phyloP scores from a whole-genome alignment of 64 coral and sea anemone genomes.

The Astreopora myriophthalma region DNA sequence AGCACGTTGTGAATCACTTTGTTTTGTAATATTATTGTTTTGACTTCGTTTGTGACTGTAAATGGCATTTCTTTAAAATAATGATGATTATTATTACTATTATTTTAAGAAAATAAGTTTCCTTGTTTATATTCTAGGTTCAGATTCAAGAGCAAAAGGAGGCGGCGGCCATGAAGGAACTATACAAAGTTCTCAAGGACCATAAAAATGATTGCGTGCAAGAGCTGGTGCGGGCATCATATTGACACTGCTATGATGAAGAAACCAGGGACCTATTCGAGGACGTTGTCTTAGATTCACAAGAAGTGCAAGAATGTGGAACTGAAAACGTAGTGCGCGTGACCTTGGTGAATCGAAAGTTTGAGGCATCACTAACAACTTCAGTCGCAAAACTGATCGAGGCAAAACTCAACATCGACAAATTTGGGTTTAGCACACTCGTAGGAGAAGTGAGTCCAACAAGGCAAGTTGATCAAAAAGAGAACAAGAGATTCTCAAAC shows the following conservation, averaged over 20 bases:
- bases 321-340: neutral
- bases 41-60: too few species aligned
- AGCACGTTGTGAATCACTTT: too few species aligned
- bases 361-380: neutral
- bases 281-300: neutral
- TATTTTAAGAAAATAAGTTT: neutral
- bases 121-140: neutral
- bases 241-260: neutral
- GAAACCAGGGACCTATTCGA: neutral
- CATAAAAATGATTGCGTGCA: constrained; percentile 23
- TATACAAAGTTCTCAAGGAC: neutral
- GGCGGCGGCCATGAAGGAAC: neutral
- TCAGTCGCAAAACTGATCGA: neutral
- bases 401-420: neutral
- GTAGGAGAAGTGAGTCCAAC: neutral
- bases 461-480: neutral
- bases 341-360: neutral
- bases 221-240: neutral
- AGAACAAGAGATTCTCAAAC: neutral
- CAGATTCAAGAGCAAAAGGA: neutral
- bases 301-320: neutral
- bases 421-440: neutral
- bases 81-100: too few species aligned
- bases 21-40: too few species aligned
- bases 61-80: too few species aligned